These are phyloP conservation scores for Epinephelus coioides DNA, from an alignment of 2,797 vertebrate genomes.

Conservation along the genomic window DNA sequence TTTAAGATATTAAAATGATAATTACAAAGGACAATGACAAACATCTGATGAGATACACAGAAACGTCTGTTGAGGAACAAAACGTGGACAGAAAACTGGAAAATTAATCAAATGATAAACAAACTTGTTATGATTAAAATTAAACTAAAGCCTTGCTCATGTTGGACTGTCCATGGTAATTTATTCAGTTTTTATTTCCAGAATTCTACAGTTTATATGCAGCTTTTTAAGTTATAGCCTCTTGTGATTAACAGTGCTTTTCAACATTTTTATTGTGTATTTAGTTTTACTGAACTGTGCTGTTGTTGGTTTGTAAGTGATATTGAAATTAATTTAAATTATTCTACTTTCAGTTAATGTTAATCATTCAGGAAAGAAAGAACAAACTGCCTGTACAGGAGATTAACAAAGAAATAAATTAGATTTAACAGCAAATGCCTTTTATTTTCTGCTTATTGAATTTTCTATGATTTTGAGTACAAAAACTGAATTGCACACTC, in stretches of 20 bases:
- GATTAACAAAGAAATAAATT: not conserved
- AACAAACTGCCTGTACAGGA: not conserved
- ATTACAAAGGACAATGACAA: not conserved
- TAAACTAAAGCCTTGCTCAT: too few relatives aligned
- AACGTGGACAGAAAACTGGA: not conserved
- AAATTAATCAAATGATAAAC: not conserved
- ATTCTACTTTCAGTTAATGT: not conserved
- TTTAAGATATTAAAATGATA: constrained; percentile 7
- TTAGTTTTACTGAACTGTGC: too few relatives aligned
- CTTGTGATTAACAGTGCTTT: too few relatives aligned
- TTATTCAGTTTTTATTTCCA: too few relatives aligned
- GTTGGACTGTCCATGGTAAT: too few relatives aligned
- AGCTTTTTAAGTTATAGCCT: too few relatives aligned
- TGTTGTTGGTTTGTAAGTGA: too few relatives aligned
- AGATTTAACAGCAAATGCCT: not conserved
- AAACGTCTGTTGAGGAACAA: not conserved
- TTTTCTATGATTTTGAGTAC: not conserved
- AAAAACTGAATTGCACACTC: not conserved
- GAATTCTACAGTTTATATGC: too few relatives aligned
- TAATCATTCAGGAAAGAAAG: not conserved
- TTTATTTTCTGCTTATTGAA: not conserved
- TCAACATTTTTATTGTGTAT: too few relatives aligned
- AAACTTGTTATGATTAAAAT: not conserved
- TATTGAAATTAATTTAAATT: too few relatives aligned
- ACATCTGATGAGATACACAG: not conserved